Evolutionary conservation across 2,888 invertebrate genomes (phyloP).

Genomic region (Caradrina clavipalpis): DNA sequence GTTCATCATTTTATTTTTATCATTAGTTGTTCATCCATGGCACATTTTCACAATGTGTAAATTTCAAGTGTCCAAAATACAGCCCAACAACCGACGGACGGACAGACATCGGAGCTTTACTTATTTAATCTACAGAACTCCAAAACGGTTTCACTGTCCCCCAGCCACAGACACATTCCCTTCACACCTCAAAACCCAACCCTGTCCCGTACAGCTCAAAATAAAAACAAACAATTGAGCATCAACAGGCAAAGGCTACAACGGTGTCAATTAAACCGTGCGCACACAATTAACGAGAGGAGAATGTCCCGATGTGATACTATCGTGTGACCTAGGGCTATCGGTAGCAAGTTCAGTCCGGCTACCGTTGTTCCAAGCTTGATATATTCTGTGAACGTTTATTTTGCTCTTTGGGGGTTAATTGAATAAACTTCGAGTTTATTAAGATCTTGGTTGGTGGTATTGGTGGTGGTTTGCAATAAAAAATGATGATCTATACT

Average conservation of each 20-base stretch:
- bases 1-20: no score
- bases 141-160: not conserved
- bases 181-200: conserved; percentile 14
- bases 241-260: conserved; percentile 61
- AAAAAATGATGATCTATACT: no score
- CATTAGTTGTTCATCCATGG: no score
- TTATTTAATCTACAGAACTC: not conserved
- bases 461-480: conserved; percentile 12
- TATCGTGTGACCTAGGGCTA: conserved; percentile 87
- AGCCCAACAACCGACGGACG: no score
- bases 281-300: conserved; percentile 83
- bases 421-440: conserved; percentile 77
- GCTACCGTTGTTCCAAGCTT: conserved; percentile 82
- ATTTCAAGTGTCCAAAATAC: no score
- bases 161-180: not conserved
- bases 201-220: conserved; percentile 16
- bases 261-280: conserved; percentile 83
- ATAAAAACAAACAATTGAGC: conserved; percentile 58
- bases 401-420: conserved; percentile 77
- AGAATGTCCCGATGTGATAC: conserved; percentile 83
- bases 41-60: no score
- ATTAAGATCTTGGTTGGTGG: conserved; percentile 63
- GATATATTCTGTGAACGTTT: conserved; percentile 84
- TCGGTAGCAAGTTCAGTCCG: conserved; percentile 83
- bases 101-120: no score